A percentile compares a stretch with the other conserved stretches of the same genome.
Evolutionary conservation across 2,888 invertebrate species (phyloP).

Genomic region (Rosalia funebris): DNA sequence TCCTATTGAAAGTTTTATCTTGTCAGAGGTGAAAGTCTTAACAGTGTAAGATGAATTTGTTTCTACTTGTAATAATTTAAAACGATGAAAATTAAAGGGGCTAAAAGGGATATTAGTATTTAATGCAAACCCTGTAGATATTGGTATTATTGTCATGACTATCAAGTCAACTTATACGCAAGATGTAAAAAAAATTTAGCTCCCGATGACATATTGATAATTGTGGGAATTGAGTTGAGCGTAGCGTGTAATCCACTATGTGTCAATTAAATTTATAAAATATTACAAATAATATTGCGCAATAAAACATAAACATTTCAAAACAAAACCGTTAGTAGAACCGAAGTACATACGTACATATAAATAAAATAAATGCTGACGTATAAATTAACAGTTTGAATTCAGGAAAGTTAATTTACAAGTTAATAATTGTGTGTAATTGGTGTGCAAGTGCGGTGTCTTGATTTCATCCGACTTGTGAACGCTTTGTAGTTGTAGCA

Average conservation of each 20-base stretch:
- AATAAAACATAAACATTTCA: constrained; percentile 9
- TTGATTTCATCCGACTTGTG: constrained; percentile 43
- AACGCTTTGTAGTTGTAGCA: constrained; percentile 43
- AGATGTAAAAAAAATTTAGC: neutral
- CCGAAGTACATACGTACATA: constrained; percentile 8
- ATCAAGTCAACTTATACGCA: neutral
- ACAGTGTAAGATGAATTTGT: no score
- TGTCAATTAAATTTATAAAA: constrained; percentile 18
- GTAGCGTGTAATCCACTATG: neutral
- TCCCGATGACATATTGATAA: neutral
- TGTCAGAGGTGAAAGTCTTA: no score
- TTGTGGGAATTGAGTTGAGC: neutral
- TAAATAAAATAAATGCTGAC: constrained; percentile 31
- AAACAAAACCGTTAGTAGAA: constrained; percentile 19
- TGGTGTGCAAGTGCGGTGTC: constrained; percentile 42
- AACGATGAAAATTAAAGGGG: no score
- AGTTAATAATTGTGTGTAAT: constrained; percentile 49
- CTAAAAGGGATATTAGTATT: no score
- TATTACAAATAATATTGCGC: neutral
- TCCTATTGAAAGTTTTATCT: no score
- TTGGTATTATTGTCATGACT: neutral
- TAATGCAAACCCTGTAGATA: no score
- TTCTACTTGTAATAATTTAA: no score
- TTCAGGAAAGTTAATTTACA: constrained; percentile 48
- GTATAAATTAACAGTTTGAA: constrained; percentile 47